Evolutionary conservation across 2,888 invertebrate species (phyloP), one percentile per base, ranked within the genome.

Genomic region (Caenorhabditis angaria): DNA sequence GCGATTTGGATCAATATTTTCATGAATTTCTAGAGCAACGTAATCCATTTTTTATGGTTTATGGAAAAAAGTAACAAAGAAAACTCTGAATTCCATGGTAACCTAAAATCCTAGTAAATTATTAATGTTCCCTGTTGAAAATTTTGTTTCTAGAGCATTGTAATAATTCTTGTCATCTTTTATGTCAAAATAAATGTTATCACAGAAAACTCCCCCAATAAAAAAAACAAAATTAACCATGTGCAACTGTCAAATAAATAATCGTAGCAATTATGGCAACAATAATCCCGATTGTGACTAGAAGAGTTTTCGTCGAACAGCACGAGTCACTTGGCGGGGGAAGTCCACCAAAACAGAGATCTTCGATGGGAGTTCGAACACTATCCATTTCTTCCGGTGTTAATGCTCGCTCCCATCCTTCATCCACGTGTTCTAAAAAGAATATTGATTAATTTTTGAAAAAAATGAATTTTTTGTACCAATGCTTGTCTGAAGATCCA

Each of bases 321-420:
- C 72, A 72, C 18, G 67, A 65, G n/a, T 65, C 72, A 14, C 22
- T 51, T 14, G 58, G 24, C 0, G 51, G 58, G 32, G 65, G 65
- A 50, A 29, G 41, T 20, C 69, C 69, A 6, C 48, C 41, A 50
- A 63, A 63, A 18, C 55, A 58, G 35, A 73, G 55, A 35, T 69
- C 71, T 67, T 79, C 79, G 48, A 77, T 65, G 0, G 80, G 80
- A 29, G 61, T 62, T 27, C 76, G 61, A 14, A 80, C 69, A 1
- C 69, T 62, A 60, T 69, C 77, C 77, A 80, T 76, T 54, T 80
- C 80, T 61, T 76, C 77, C 8, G 74, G 65, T n/a, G 75, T 64
- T 32, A 80, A 55, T 3, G 76, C 76, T 1, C 80, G 65, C 50
- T 80, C 80, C 80, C 80, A 80, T 0, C 80, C 80, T 63, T 80